Evolutionary conservation across 2,888 invertebrate species (phyloP).

Genomic region (Nasonia oneida): DNA sequence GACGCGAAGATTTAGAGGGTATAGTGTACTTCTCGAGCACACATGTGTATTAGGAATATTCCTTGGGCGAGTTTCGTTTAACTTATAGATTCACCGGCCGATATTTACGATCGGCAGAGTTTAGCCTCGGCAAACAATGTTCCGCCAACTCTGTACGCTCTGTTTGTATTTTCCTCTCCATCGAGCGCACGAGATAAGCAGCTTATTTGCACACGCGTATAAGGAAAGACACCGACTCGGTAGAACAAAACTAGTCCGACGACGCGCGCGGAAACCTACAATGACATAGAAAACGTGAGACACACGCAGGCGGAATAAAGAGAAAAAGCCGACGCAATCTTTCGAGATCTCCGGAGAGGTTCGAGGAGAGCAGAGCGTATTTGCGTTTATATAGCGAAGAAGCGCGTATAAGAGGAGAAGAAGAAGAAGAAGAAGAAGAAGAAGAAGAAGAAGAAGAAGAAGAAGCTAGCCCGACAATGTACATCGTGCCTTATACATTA

Average conservation of each 20-base stretch:
- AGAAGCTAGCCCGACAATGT: constrained; percentile 69
- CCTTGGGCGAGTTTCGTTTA: background rate
- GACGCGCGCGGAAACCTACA: constrained; percentile 11
- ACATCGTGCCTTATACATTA: constrained; percentile 74
- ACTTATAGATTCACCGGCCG: constrained; percentile 20
- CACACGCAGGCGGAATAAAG: background rate
- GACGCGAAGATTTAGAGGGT: background rate
- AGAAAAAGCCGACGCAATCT: background rate
- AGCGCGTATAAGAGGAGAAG: background rate
- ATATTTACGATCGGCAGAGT: constrained; percentile 35
- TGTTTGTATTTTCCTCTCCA: background rate
- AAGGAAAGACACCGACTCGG: background rate
- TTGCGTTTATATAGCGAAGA: constrained; percentile 44
- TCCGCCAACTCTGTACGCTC: background rate
- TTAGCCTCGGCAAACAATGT: constrained; percentile 24
- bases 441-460: background rate
- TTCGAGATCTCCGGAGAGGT: constrained; percentile 27
- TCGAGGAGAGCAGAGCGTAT: constrained; percentile 38
- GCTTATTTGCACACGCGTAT: constrained; percentile 30
- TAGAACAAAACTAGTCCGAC: background rate
- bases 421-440: background rate
- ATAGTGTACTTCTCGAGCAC: too few relatives aligned
- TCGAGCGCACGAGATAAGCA: constrained; percentile 2
- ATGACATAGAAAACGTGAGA: constrained; percentile 36
- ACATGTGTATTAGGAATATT: background rate